Conservation (phyloP, 2,888 invertebrate species). For the Caradrina kadenii region DNA sequence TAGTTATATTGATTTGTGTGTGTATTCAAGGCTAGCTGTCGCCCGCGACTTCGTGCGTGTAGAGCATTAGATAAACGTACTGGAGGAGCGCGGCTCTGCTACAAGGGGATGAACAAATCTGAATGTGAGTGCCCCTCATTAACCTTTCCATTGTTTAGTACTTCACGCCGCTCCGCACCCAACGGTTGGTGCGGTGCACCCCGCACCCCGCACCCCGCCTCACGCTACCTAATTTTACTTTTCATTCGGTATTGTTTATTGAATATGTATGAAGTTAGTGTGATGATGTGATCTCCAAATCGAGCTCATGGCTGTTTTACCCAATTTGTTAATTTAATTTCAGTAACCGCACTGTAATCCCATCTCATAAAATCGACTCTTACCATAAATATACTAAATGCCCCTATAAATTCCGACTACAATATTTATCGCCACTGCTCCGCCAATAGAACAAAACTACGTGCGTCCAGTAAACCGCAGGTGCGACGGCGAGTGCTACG, state of each 20-base stretch:
- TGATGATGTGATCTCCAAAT: background rate
- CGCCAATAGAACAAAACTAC: conserved; percentile 10
- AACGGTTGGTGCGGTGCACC: too few species aligned
- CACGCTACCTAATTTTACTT: background rate
- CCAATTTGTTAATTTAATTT: background rate
- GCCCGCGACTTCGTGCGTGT: too few species aligned
- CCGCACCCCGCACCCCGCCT: background rate
- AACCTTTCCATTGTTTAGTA: background rate
- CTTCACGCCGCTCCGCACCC: too few species aligned
- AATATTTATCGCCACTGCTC: conserved; percentile 9
- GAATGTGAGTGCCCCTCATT: background rate
- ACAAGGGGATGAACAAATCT: background rate
- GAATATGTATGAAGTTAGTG: too few species aligned
- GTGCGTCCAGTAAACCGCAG: background rate
- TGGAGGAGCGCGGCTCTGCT: background rate
- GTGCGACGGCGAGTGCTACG: conserved; percentile 1
- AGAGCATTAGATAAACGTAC: background rate
- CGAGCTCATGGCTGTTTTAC: background rate
- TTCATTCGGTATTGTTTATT: background rate
- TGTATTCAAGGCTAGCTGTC: too few species aligned
- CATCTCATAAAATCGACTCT: background rate
- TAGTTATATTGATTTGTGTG: too few species aligned
- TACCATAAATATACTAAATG: conserved; percentile 5
- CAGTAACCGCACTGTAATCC: background rate
- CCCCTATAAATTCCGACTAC: background rate